Evolutionary conservation across 2,113 vertebrate genomes (phyloP), one percentile per base, ranked within the genome.

Genomic region (Oryzias celebensis): DNA sequence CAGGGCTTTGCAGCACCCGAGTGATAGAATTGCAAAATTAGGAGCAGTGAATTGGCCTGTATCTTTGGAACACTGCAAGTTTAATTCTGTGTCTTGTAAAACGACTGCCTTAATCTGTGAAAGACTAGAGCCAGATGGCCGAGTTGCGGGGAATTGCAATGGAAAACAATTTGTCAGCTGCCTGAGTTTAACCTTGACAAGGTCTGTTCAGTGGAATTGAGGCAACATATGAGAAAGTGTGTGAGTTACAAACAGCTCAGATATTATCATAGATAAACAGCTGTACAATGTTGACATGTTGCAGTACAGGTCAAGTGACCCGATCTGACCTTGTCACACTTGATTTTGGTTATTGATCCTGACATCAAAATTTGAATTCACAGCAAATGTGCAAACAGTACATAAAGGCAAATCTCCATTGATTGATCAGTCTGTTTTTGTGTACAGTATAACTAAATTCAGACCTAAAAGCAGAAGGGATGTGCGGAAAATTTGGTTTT

Each of bases 11-110:
- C 83, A 54, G 82, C 73, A 67, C 42, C 71, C 28, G 43, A 58
- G 84, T 78, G 82, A 85, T 86, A 85, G 87, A 82, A 89, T 89
- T 87, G 86, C 81, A 77, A 86, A 89, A 89, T 88, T 90, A 90
- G 85, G 85, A 84, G 80, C 76, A 62, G 76, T 65, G 84, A 82
- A 90, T 90, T 89, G 89, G 81, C 65, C 78, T 75, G 80, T 87
- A 87, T 87, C 75, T 85, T 83, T 68, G 75, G 85, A 84, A 87
- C 86, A 84, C 81, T 59, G 84, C 26, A 1, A 76, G 68, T 79
- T 87, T 88, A 89, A 90, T 88, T 85, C 86, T 74, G 72, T 79
- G 73, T 76, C 80, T 85, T 90, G 86, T 86, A 88, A 85, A 77
- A 83, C 85, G 81, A 85, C 77, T 58, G 61, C 84, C 78, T 84